These are phyloP conservation scores for Megaustenia siamemsis DNA, from an alignment of 2,888 invertebrate species.

Conservation along the genomic window DNA sequence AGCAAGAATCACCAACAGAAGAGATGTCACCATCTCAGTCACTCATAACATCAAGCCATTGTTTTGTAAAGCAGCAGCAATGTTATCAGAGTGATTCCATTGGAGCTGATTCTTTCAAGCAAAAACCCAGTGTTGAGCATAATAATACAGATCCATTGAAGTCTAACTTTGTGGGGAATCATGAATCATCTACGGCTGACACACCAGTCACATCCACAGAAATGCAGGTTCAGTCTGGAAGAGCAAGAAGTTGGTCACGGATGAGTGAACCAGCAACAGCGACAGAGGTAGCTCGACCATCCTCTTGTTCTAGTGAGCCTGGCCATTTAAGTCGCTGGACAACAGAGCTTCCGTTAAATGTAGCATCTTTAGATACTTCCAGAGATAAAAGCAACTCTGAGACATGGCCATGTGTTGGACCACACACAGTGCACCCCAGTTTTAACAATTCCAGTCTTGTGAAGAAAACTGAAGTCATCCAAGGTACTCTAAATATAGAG, in stretches of 20 bases:
- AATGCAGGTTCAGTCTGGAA: neutral
- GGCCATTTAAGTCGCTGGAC: neutral
- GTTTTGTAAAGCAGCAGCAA: neutral
- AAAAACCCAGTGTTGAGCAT: neutral
- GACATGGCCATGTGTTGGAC: neutral
- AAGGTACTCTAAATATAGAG: neutral
- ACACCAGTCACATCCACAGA: neutral
- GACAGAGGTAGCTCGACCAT: neutral
- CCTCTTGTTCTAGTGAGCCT: conserved; percentile 25
- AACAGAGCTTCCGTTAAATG: neutral
- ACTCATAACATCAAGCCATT: neutral
- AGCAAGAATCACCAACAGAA: neutral
- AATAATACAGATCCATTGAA: neutral
- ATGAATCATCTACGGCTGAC: neutral
- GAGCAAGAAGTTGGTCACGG: conserved; percentile 6
- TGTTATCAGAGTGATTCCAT: neutral
- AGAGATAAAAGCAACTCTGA: neutral
- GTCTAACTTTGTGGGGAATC: neutral
- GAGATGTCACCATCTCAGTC: neutral
- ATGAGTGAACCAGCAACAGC: conserved; percentile 16
- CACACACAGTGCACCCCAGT: neutral
- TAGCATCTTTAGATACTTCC: neutral
- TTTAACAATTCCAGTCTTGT: neutral
- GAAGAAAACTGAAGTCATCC: neutral
- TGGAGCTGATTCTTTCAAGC: neutral